phyloP scores from a whole-genome alignment of 2,888 invertebrate genomes.

The Sturmia bella region DNA sequence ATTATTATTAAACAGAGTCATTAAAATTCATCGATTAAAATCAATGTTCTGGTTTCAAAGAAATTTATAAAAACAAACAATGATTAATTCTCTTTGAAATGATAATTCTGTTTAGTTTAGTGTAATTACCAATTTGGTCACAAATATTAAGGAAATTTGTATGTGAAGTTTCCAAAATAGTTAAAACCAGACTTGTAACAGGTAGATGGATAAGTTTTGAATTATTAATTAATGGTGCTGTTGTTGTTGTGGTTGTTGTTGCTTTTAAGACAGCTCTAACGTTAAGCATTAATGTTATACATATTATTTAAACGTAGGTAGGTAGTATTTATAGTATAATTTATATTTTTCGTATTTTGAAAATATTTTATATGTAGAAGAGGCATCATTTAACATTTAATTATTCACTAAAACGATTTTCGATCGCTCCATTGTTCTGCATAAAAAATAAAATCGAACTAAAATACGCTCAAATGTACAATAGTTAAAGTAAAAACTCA shows the following conservation, averaged over 20 bases:
- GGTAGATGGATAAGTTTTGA: constrained; percentile 18
- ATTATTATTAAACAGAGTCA: constrained; percentile 61
- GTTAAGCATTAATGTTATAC: constrained; percentile 48
- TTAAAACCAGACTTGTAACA: constrained; percentile 28
- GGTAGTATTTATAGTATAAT: constrained; percentile 46
- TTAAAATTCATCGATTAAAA: constrained; percentile 57
- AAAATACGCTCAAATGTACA: background rate
- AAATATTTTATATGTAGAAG: constrained; percentile 38
- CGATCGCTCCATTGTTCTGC: constrained; percentile 9
- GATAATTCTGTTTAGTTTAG: constrained; percentile 28
- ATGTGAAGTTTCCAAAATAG: constrained; percentile 22
- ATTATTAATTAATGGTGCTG: constrained; percentile 14
- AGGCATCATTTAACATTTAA: constrained; percentile 30
- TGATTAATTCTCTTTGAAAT: constrained; percentile 12
- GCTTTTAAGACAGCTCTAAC: constrained; percentile 48
- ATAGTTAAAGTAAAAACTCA: constrained; percentile 9
- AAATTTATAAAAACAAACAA: constrained; percentile 16
- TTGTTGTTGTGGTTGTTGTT: too few relatives aligned
- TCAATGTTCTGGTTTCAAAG: constrained; percentile 29
- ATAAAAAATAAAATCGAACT: constrained; percentile 5
- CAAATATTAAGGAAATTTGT: constrained; percentile 27
- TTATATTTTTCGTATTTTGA: constrained; percentile 32
- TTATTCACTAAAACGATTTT: constrained; percentile 36
- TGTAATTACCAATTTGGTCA: constrained; percentile 14
- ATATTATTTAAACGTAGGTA: constrained; percentile 39